These are phyloP conservation scores for Agriopis marginaria DNA, from an alignment of 2,888 invertebrate genomes.

Conservation along the genomic window DNA sequence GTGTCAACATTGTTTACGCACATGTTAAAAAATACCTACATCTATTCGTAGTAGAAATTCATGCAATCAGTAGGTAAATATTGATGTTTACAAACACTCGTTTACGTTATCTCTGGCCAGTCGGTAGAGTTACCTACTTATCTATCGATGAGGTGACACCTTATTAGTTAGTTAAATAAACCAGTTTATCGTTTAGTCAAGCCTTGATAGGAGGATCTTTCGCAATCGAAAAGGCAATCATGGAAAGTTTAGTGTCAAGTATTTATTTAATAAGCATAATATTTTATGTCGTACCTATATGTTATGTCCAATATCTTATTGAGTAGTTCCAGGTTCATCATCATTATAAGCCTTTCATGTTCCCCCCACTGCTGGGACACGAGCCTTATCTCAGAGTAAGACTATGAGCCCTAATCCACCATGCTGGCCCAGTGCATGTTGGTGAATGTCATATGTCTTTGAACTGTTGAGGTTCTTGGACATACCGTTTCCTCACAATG, in stretches of 20 bases:
- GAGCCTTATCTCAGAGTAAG: too few species aligned
- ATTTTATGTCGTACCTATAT: too few species aligned
- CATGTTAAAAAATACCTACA: background rate
- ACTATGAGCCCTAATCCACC: too few species aligned
- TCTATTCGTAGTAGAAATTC: background rate
- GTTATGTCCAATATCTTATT: too few species aligned
- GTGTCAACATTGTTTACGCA: background rate
- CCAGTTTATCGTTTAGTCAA: slow-evolving; percentile 19
- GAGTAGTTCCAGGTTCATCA: too few species aligned
- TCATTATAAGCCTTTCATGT: too few species aligned
- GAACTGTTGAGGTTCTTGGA: too few species aligned
- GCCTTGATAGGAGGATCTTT: slow-evolving; percentile 20
- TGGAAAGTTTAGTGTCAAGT: slow-evolving; percentile 14
- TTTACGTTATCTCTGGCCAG: slow-evolving; percentile 26
- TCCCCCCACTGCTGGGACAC: too few species aligned
- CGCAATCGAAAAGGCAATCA: slow-evolving; percentile 28
- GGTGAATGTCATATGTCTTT: too few species aligned
- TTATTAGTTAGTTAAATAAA: slow-evolving; percentile 21
- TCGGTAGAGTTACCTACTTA: slow-evolving; percentile 11
- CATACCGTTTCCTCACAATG: too few species aligned
- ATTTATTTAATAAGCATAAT: too few species aligned
- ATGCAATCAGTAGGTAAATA: slow-evolving; percentile 25
- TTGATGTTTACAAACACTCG: slow-evolving; percentile 39
- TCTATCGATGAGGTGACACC: slow-evolving; percentile 16
- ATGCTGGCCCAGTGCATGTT: too few species aligned